Evolutionary conservation across 2,113 vertebrate species (phyloP).

Genomic region (Ondatra zibethicus): DNA sequence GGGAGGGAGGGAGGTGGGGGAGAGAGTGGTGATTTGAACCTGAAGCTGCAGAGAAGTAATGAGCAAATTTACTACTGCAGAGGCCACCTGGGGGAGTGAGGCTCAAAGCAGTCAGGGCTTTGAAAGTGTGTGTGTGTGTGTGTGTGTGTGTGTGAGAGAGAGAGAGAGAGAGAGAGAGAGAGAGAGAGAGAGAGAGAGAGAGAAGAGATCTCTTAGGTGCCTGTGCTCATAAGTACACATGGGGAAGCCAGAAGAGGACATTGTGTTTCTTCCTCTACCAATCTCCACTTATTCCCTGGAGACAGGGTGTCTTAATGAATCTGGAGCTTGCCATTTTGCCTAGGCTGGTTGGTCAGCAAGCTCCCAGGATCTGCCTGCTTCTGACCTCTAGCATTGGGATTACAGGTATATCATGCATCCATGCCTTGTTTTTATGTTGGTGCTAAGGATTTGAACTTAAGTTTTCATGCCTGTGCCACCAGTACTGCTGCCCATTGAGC

Average conservation of each 20-base stretch:
- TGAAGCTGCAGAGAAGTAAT: background rate
- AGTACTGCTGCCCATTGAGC: background rate
- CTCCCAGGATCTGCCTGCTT: no score
- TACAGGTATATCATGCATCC: no score
- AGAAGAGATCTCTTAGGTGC: background rate
- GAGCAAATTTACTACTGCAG: background rate
- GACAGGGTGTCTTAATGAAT: background rate
- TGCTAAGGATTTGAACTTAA: background rate
- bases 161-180: no score
- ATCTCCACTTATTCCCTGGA: background rate
- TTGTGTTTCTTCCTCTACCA: background rate
- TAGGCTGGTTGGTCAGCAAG: background rate
- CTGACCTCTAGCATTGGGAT: background rate
- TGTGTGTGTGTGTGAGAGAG: background rate
- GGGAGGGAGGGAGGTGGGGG: no score
- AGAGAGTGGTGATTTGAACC: no score
- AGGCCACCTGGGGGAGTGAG: background rate
- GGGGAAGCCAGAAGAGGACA: background rate
- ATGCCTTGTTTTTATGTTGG: no score
- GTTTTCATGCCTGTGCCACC: background rate
- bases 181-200: no score
- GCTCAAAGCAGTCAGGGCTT: constrained; percentile 10
- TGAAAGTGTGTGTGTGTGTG: background rate
- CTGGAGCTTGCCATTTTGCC: background rate
- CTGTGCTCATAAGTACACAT: background rate